Conservation (phyloP, 1,140 invertebrate genomes). For the Cotesia typhae region DNA sequence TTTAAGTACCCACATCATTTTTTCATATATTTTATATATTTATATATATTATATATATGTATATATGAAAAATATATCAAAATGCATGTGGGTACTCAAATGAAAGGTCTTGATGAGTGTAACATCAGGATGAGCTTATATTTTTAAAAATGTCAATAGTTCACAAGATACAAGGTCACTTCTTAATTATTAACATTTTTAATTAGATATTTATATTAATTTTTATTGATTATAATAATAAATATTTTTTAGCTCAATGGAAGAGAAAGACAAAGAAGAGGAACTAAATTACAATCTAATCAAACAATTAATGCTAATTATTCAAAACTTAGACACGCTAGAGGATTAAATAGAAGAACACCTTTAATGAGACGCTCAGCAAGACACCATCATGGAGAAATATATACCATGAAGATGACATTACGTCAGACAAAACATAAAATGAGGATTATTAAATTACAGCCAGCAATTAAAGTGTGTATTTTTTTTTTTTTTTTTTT, state of each 20-base stretch:
- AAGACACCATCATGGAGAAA: conserved; percentile 62
- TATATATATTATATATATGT: too few species aligned
- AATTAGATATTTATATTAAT: conserved; percentile 25
- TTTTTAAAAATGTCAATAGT: too few species aligned
- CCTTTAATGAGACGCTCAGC: conserved; percentile 38
- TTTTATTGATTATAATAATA: conserved; percentile 15
- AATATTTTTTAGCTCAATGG: conserved; percentile 48
- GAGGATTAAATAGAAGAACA: conserved; percentile 52
- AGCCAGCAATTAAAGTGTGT: conserved; percentile 71
- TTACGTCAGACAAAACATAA: conserved; percentile 71
- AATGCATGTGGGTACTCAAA: too few species aligned
- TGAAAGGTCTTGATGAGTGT: too few species aligned
- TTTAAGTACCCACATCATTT: too few species aligned
- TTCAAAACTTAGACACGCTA: conserved; percentile 29
- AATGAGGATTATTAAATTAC: conserved; percentile 72
- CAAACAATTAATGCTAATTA: conserved; percentile 37
- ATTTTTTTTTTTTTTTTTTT: conserved; percentile 14
- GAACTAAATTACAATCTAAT: conserved; percentile 41
- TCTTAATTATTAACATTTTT: neutral
- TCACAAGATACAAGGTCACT: too few species aligned
- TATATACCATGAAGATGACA: conserved; percentile 67
- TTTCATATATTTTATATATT: too few species aligned
- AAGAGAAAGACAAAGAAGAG: conserved; percentile 50
- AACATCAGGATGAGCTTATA: too few species aligned
- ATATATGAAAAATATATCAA: too few species aligned